Conservation (phyloP, 2,797 vertebrate genomes). For the Borostomias antarcticus region DNA sequence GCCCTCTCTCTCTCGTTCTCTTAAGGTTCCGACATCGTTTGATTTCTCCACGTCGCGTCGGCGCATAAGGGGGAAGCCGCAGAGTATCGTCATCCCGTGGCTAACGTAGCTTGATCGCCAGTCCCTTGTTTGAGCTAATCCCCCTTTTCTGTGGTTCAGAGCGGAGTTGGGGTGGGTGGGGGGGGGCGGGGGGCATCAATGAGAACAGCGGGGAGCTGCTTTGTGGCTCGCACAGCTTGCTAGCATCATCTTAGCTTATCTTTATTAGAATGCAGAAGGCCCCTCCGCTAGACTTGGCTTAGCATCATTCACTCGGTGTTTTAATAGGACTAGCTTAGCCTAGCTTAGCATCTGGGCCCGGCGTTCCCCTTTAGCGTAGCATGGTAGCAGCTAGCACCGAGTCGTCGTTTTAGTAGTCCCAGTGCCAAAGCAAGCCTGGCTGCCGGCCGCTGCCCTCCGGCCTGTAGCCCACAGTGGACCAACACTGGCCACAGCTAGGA, state of each 20-base stretch:
- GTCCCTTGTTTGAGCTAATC: slow-evolving; percentile 65
- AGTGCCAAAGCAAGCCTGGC: slow-evolving; percentile 32
- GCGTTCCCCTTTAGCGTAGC: not conserved
- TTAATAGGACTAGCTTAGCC: not conserved
- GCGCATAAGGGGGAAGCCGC: not conserved
- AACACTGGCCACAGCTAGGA: slow-evolving; percentile 46
- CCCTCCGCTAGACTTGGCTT: slow-evolving; percentile 26
- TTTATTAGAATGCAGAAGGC: slow-evolving; percentile 40
- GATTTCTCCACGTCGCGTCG: slow-evolving; percentile 12
- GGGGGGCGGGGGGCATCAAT: slow-evolving; percentile 56
- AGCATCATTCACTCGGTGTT: slow-evolving; percentile 2
- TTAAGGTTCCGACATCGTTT: slow-evolving; percentile 2
- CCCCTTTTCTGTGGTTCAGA: slow-evolving; percentile 57
- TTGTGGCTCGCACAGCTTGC: slow-evolving; percentile 36
- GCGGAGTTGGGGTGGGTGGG: too few relatives aligned
- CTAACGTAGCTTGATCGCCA: slow-evolving; percentile 42
- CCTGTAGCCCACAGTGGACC: slow-evolving; percentile 27
- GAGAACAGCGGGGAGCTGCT: slow-evolving; percentile 36
- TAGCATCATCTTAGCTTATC: slow-evolving; percentile 30
- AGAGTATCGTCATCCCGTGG: not conserved
- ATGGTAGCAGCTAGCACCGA: slow-evolving; percentile 30
- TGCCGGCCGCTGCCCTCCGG: slow-evolving; percentile 21
- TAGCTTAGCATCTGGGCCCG: slow-evolving; percentile 5
- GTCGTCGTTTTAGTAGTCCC: slow-evolving; percentile 35
- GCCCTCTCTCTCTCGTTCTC: too few relatives aligned